Conservation (phyloP, 2,113 vertebrate genomes). For the Lampris incognitus region DNA sequence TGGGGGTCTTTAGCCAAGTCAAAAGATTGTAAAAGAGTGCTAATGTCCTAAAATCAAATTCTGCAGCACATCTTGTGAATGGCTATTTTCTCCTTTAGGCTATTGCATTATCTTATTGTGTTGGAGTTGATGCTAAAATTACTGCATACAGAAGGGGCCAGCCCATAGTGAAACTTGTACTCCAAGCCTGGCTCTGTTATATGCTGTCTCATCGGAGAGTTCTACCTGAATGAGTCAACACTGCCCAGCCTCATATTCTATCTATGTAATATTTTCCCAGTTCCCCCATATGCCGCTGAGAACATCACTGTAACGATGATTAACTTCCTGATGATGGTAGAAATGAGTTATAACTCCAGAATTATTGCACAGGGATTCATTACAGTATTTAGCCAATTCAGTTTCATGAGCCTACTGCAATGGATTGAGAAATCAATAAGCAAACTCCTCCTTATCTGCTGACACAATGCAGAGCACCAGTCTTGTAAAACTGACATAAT, state of each 20-base stretch:
- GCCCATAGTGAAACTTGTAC: neutral
- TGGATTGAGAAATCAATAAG: neutral
- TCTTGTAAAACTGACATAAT: neutral
- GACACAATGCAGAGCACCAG: neutral
- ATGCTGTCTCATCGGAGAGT: neutral
- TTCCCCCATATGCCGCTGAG: neutral
- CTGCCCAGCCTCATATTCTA: neutral
- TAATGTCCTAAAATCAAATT: neutral
- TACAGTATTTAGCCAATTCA: neutral
- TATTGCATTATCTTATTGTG: neutral
- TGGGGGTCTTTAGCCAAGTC: slow-evolving; percentile 1
- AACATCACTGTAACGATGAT: slow-evolving; percentile 2
- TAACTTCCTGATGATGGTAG: neutral
- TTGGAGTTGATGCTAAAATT: neutral
- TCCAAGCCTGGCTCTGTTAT: neutral
- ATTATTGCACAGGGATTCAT: neutral
- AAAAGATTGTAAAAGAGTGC: slow-evolving; percentile 11
- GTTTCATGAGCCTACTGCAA: neutral
- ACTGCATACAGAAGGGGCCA: neutral
- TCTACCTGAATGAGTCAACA: neutral
- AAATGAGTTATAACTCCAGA: neutral
- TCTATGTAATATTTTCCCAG: neutral
- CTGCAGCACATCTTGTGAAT: neutral
- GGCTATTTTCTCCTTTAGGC: no score
- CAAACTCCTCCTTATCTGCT: neutral